Evolutionary conservation across 2,888 invertebrate species (phyloP).

Genomic region (Zele albiditarsus): DNA sequence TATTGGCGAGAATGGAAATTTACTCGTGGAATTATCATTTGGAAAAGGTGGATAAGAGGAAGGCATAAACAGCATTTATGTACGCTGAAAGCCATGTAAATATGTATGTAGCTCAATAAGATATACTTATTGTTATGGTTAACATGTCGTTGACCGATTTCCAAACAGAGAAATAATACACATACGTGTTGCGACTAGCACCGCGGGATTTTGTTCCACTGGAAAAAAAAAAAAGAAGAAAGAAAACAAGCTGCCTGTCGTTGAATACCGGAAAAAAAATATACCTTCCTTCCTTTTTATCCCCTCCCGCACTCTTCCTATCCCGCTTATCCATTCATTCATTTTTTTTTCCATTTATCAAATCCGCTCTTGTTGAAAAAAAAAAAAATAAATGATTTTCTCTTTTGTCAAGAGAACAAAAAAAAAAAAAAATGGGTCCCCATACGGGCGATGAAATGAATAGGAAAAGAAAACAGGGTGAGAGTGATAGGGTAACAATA

Average conservation of each 20-base stretch:
- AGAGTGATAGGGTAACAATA: slow-evolving; percentile 20
- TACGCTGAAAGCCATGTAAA: slow-evolving; percentile 66
- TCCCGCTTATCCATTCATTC: background rate
- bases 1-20: slow-evolving; percentile 9
- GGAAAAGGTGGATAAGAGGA: slow-evolving; percentile 30
- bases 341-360: background rate
- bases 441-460: background rate
- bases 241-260: slow-evolving; percentile 11
- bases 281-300: background rate
- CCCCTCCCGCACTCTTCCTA: background rate
- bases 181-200: slow-evolving; percentile 47
- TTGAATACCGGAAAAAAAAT: slow-evolving; percentile 6
- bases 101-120: slow-evolving; percentile 72
- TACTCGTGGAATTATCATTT: slow-evolving; percentile 11
- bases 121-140: slow-evolving; percentile 71
- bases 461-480: slow-evolving; percentile 17
- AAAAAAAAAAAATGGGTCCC: slow-evolving; percentile 11
- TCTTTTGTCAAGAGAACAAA: slow-evolving; percentile 17
- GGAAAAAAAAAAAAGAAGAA: slow-evolving; percentile 34
- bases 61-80: slow-evolving; percentile 50
- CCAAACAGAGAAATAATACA: slow-evolving; percentile 58
- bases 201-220: slow-evolving; percentile 36
- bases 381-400: slow-evolving; percentile 22
- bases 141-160: slow-evolving; percentile 65
- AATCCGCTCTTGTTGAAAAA: background rate